Percentiles rank a stretch among this genome's conserved stretches.
Conservation (phyloP, 2,888 invertebrate genomes). For the Mimas tiliae region DNA sequence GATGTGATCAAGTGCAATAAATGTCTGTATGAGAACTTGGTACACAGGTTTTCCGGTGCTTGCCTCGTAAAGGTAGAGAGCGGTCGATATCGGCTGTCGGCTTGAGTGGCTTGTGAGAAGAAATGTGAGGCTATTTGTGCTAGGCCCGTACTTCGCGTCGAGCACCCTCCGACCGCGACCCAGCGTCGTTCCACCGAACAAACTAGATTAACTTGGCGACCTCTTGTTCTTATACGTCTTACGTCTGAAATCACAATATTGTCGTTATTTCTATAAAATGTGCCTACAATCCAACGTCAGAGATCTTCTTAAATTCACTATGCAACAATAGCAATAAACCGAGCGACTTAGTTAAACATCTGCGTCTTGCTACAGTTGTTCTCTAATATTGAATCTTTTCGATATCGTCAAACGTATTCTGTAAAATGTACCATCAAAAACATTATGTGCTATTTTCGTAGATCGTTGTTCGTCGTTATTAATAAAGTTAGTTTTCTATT, state of each 20-base stretch:
- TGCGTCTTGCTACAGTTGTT: no score
- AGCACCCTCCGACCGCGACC: conserved; percentile 59
- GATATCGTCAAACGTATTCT: no score
- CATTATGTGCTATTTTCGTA: no score
- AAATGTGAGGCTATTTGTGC: conserved; percentile 75
- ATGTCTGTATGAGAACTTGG: conserved; percentile 41
- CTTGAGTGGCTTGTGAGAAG: conserved; percentile 67
- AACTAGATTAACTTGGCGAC: conserved; percentile 73
- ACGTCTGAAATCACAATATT: conserved; percentile 47
- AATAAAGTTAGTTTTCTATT: no score
- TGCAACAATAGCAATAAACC: background rate
- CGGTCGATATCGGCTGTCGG: conserved; percentile 69
- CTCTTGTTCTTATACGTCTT: conserved; percentile 51
- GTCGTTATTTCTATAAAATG: conserved; percentile 10
- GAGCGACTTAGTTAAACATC: background rate
- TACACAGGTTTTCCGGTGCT: conserved; percentile 56
- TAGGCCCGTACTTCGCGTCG: conserved; percentile 54
- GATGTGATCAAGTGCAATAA: conserved; percentile 23
- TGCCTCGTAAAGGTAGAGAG: conserved; percentile 63
- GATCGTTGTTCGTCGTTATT: no score
- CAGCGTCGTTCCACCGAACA: conserved; percentile 52
- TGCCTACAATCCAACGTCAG: no score
- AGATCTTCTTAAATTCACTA: background rate
- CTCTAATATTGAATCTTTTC: no score
- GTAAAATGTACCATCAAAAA: no score